Conservation (phyloP, 2,113 vertebrate species). For the Colistium nudipinnis region DNA sequence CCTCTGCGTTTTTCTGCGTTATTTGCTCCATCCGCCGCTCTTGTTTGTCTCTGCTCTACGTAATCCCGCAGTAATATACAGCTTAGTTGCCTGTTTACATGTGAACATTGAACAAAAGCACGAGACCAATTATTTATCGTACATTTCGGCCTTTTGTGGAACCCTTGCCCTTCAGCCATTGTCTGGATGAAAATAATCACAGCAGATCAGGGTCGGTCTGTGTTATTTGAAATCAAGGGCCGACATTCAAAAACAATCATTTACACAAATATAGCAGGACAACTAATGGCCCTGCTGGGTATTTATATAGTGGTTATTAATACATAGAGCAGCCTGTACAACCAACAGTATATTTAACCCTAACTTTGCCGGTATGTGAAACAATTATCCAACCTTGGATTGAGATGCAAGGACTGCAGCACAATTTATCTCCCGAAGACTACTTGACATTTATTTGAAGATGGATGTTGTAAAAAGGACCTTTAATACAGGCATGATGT, state of each 20-base stretch:
- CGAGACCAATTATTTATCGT: neutral
- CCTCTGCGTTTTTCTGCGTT: too few species aligned
- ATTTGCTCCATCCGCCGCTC: neutral
- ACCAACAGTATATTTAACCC: slow-evolving; percentile 21
- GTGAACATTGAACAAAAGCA: slow-evolving; percentile 9
- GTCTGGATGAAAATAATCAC: slow-evolving; percentile 30
- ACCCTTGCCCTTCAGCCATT: slow-evolving; percentile 12
- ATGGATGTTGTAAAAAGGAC: neutral
- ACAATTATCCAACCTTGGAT: slow-evolving; percentile 20
- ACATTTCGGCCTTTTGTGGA: neutral
- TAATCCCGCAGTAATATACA: neutral
- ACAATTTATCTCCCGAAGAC: slow-evolving; percentile 9
- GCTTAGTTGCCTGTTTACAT: too few species aligned
- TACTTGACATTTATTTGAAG: neutral
- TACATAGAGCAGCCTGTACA: neutral
- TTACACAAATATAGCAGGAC: slow-evolving; percentile 28
- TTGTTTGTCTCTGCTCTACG: neutral
- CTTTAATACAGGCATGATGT: neutral
- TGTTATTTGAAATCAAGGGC: slow-evolving; percentile 16
- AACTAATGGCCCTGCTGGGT: neutral
- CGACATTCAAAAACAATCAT: neutral
- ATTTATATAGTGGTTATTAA: slow-evolving; percentile 18
- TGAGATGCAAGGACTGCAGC: slow-evolving; percentile 5
- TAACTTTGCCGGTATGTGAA: slow-evolving; percentile 32
- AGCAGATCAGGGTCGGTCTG: neutral